These are phyloP conservation scores for Aspidapion aeneum DNA, from an alignment of 2,888 invertebrate genomes.

Conservation along the genomic window DNA sequence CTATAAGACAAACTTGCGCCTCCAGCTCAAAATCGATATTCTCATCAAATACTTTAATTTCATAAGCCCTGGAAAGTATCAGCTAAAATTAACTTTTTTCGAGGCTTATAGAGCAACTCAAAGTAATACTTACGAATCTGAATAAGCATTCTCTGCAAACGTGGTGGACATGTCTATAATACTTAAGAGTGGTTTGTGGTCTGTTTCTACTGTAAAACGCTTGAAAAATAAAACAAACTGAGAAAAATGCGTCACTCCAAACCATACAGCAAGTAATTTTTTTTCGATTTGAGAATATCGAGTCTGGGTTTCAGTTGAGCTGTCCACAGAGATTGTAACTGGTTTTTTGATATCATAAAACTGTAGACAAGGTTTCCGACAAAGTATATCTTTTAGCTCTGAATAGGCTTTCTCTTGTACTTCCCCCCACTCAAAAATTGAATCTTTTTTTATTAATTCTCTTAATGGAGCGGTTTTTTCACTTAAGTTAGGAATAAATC, in stretches of 20 bases:
- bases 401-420: too few species aligned
- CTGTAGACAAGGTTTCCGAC: too few species aligned
- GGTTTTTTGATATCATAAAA: too few species aligned
- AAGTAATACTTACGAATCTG: background rate
- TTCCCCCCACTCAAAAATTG: too few species aligned
- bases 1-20: background rate
- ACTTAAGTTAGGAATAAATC: too few species aligned
- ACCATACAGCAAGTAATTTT: background rate
- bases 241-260: background rate
- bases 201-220: background rate
- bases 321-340: too few species aligned
- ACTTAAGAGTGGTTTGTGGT: background rate
- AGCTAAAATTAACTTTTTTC: background rate
- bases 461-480: too few species aligned
- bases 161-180: background rate
- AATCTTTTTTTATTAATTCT: too few species aligned
- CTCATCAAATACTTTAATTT: background rate
- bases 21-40: background rate
- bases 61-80: background rate
- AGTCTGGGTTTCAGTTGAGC: background rate
- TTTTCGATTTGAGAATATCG: background rate
- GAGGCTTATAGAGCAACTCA: background rate
- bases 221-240: background rate
- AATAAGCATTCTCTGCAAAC: background rate
- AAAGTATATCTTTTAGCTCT: too few species aligned